Conservation (phyloP, 2,113 vertebrate genomes). For the Ammodytes dubius region DNA sequence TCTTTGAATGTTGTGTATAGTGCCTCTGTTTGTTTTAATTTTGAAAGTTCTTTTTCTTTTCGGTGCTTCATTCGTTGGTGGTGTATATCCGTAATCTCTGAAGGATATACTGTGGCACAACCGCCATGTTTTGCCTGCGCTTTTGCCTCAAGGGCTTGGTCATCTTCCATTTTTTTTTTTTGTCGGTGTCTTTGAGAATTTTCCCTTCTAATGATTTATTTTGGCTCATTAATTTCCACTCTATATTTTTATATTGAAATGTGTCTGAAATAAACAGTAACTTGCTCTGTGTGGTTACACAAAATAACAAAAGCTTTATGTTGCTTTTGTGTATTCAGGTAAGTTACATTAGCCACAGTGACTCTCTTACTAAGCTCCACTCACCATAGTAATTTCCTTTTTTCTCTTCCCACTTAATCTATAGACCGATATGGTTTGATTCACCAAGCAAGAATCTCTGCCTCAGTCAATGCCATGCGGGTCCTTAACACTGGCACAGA, state of each 20-base stretch:
- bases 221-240: background rate
- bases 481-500: conserved; percentile 97
- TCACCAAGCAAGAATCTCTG: conserved; percentile 94
- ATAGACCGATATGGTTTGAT: conserved; percentile 96
- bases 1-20: background rate
- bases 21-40: background rate
- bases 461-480: conserved; percentile 95
- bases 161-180: conserved; percentile 11
- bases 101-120: background rate
- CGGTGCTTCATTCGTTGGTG: background rate
- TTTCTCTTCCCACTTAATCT: conserved; percentile 54
- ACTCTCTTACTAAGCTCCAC: background rate
- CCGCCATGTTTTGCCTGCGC: background rate
- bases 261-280: background rate
- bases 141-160: background rate
- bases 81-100: background rate
- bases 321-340: conserved; percentile 41
- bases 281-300: background rate
- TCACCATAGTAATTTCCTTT: background rate
- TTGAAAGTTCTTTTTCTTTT: background rate
- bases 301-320: background rate
- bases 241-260: background rate
- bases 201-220: background rate
- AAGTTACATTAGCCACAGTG: conserved; percentile 15
- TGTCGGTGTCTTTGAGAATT: conserved; percentile 9